Evolutionary conservation across 1,140 invertebrate genomes (phyloP).

Genomic region (Drosophila punjabiensis): DNA sequence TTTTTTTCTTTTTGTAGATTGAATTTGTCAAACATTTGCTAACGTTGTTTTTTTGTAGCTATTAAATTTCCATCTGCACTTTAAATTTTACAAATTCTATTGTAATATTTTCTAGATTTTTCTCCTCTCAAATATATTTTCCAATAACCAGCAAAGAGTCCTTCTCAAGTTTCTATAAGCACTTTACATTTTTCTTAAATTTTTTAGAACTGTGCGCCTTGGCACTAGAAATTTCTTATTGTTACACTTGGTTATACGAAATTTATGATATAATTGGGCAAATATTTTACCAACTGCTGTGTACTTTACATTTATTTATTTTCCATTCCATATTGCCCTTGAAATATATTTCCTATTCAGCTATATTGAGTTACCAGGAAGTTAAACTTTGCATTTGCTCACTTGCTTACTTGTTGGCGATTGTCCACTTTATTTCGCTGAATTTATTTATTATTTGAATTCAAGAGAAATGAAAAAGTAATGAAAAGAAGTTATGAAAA

Average conservation of each 20-base stretch:
- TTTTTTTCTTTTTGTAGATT: too few relatives aligned
- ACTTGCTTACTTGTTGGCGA: slow-evolving; percentile 1
- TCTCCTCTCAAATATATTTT: background rate
- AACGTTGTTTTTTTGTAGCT: too few relatives aligned
- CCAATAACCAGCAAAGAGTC: background rate
- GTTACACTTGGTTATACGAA: background rate
- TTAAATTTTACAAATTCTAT: too few relatives aligned
- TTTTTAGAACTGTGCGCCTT: too few relatives aligned
- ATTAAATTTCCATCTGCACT: too few relatives aligned
- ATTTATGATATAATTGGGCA: slow-evolving; percentile 2
- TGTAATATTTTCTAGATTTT: background rate
- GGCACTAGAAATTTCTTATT: background rate
- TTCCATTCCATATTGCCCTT: slow-evolving; percentile 13
- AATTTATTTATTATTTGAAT: slow-evolving; percentile 23
- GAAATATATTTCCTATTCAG: slow-evolving; percentile 1
- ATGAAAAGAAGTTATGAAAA: background rate
- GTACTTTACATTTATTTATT: slow-evolving; percentile 10
- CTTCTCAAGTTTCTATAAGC: background rate
- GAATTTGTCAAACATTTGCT: too few relatives aligned
- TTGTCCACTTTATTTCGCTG: slow-evolving; percentile 2
- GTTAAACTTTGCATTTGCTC: slow-evolving; percentile 15
- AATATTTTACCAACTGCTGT: slow-evolving; percentile 3
- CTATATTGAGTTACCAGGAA: slow-evolving; percentile 29
- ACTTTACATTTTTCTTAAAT: background rate
- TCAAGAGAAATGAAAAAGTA: slow-evolving; percentile 15